A percentile compares a stretch with the other conserved stretches of the same genome.
Conservation (phyloP, 2,797 vertebrate species). For the Nothura maculosa region DNA sequence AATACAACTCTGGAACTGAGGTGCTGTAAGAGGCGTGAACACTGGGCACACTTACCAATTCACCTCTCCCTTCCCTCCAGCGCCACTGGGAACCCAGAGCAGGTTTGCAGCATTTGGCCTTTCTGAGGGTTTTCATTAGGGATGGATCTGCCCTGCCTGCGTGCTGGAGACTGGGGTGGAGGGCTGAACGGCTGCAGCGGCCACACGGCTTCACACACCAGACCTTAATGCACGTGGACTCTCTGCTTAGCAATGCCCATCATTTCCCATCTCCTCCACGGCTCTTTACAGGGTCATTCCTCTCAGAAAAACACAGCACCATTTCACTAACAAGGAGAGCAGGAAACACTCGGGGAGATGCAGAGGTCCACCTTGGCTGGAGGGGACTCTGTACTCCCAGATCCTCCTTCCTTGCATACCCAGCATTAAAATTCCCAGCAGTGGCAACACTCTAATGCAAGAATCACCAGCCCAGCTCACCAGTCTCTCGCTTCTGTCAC, state of each 20-base stretch:
- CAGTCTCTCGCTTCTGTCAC: background rate
- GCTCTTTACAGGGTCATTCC: background rate
- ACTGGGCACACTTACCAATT: conserved; percentile 35
- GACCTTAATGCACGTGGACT: background rate
- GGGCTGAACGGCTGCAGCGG: background rate
- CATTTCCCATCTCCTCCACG: background rate
- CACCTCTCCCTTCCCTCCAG: conserved; percentile 16
- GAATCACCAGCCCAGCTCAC: background rate
- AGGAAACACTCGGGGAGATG: background rate
- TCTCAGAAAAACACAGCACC: background rate
- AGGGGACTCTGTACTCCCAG: background rate
- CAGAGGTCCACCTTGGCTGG: background rate
- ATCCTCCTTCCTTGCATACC: background rate
- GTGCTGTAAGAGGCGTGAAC: background rate
- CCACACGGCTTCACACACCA: background rate
- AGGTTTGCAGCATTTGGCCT: conserved; percentile 1
- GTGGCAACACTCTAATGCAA: background rate
- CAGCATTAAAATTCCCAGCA: background rate
- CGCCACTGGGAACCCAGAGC: background rate
- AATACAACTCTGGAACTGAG: background rate
- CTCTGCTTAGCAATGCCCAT: background rate
- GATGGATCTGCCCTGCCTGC: background rate
- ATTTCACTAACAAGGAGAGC: background rate
- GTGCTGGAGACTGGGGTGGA: background rate
- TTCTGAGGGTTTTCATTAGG: conserved; percentile 57